Conservation (phyloP, 2,888 invertebrate genomes). For the Nematopogon swammerdamellus region DNA sequence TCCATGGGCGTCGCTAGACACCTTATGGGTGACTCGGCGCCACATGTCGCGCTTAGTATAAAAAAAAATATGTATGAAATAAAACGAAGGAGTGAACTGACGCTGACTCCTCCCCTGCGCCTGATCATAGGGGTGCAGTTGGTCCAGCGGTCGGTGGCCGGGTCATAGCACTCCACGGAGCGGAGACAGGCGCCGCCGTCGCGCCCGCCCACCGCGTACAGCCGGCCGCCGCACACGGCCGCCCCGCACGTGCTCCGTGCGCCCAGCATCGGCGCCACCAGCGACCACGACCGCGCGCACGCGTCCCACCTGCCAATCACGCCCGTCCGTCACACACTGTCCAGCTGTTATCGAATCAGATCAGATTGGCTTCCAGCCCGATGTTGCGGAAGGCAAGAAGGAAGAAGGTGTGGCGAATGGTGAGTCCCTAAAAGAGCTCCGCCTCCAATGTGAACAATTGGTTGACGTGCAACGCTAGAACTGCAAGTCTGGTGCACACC, state of each 20-base stretch:
- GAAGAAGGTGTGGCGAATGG: too few species aligned
- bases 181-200: slow-evolving; percentile 89
- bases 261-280: slow-evolving; percentile 85
- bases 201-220: slow-evolving; percentile 91
- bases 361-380: too few species aligned
- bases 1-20: too few species aligned
- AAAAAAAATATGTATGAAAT: too few species aligned
- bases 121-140: slow-evolving; percentile 84
- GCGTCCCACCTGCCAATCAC: slow-evolving; percentile 87
- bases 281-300: slow-evolving; percentile 82
- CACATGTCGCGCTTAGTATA: too few species aligned
- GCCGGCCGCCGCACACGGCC: slow-evolving; percentile 76
- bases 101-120: slow-evolving; percentile 85
- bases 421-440: background rate
- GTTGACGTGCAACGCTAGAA: too few species aligned
- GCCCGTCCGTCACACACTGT: too few species aligned
- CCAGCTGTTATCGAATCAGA: too few species aligned
- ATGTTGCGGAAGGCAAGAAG: too few species aligned
- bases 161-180: slow-evolving; percentile 85
- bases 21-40: too few species aligned
- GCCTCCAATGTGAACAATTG: background rate
- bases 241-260: slow-evolving; percentile 90
- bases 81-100: too few species aligned
- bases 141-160: slow-evolving; percentile 71
- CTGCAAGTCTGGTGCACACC: too few species aligned